Evolutionary conservation across 2,113 vertebrate species (phyloP).

Genomic region (Morone saxatilis): DNA sequence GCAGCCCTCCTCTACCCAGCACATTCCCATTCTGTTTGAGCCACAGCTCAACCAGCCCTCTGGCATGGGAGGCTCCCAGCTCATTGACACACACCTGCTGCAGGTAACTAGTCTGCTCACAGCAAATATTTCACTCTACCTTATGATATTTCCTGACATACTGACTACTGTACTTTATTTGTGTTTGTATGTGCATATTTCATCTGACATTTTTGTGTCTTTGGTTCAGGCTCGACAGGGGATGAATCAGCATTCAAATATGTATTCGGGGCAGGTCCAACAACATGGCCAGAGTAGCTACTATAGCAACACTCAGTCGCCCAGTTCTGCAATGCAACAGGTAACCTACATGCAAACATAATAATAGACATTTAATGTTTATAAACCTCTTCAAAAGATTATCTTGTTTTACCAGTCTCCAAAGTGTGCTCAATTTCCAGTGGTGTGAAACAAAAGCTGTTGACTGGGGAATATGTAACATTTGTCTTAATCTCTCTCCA

Average conservation of each 20-base stretch:
- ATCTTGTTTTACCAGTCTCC: not conserved
- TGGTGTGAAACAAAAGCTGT: too few species aligned
- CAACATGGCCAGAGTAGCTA: constrained; percentile 97
- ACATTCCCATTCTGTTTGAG: constrained; percentile 98
- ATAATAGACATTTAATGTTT: not conserved
- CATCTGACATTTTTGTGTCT: constrained; percentile 16
- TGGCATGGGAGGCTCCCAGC: constrained; percentile 94
- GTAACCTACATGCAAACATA: constrained; percentile 76
- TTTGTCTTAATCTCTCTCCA: constrained; percentile 54
- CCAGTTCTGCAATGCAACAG: constrained; percentile 95
- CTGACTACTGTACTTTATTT: not conserved
- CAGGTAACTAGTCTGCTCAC: constrained; percentile 84
- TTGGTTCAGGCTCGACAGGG: constrained; percentile 92
- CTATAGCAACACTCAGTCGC: constrained; percentile 96
- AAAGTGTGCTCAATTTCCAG: not conserved
- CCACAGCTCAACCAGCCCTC: constrained; percentile 96
- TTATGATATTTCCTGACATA: too few species aligned
- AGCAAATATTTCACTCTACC: not conserved
- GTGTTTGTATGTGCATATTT: not conserved
- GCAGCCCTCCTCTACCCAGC: constrained; percentile 94
- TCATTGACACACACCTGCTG: constrained; percentile 96
- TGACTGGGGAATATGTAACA: not conserved
- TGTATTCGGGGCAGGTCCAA: constrained; percentile 96
- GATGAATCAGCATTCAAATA: constrained; percentile 96
- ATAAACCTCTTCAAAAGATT: not conserved